phyloP scores from a whole-genome alignment of 2,113 vertebrate species.

The Malurus melanocephalus region DNA sequence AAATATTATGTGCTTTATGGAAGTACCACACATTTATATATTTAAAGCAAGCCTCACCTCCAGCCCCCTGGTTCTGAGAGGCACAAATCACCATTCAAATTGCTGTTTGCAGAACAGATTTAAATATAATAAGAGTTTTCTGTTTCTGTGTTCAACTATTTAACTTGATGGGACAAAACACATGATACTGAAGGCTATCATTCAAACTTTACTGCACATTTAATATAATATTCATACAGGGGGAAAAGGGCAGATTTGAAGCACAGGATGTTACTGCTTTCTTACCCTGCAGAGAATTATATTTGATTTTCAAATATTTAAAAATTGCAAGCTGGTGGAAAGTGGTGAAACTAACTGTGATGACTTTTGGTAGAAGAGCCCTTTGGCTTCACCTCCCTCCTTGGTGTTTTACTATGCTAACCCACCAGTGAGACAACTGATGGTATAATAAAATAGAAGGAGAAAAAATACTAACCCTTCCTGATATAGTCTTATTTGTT shows the following conservation, averaged over 20 bases:
- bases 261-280: background rate
- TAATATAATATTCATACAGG: background rate
- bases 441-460: background rate
- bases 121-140: background rate
- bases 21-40: background rate
- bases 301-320: background rate
- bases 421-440: background rate
- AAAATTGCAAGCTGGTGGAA: background rate
- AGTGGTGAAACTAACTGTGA: background rate
- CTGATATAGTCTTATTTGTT: conserved; percentile 91
- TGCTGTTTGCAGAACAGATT: background rate
- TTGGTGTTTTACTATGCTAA: background rate
- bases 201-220: background rate
- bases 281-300: background rate
- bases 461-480: conserved; percentile 80
- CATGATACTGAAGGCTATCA: background rate
- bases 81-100: background rate
- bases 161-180: background rate
- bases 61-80: background rate
- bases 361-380: background rate
- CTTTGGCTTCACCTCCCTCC: background rate
- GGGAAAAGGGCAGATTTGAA: background rate
- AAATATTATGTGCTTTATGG: background rate
- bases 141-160: background rate
- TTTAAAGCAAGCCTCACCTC: background rate